Conservation (phyloP, 1,140 invertebrate genomes). For the Pseudomyrmex concolor region DNA sequence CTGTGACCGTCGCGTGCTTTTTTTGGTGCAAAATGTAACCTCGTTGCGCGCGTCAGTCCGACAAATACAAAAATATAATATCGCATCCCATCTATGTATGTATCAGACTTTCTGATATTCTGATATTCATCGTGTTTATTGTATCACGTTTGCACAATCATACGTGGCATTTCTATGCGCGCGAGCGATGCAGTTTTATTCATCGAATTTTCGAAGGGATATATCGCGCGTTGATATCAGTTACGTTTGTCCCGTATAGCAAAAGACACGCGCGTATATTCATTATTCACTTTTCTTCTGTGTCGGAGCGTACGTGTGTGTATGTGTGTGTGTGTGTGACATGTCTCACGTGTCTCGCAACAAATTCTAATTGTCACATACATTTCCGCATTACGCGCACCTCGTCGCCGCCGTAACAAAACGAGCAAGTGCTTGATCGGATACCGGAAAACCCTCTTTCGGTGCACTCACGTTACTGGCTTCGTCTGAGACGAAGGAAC, state of each 20-base stretch:
- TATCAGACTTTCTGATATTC: conserved; percentile 1
- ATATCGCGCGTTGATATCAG: not conserved
- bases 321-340: not conserved
- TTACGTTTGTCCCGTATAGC: too few species aligned
- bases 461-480: conserved; percentile 31
- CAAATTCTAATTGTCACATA: conserved; percentile 14
- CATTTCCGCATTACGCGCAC: not conserved
- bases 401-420: conserved; percentile 5
- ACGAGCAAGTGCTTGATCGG: conserved; percentile 49
- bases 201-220: not conserved
- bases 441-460: conserved; percentile 45
- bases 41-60: conserved; percentile 42
- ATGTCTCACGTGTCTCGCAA: not conserved
- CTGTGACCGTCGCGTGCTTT: conserved; percentile 47
- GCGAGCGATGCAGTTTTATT: not conserved
- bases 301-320: not conserved
- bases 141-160: not conserved
- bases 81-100: not conserved
- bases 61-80: conserved; percentile 28
- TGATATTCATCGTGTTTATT: conserved; percentile 26
- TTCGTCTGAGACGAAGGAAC: conserved; percentile 52
- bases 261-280: not conserved
- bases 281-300: conserved; percentile 1
- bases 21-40: conserved; percentile 36
- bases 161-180: not conserved